Base-by-base conservation (phyloP, 2,113 vertebrate genomes). In the Ictidomys tridecemlineatus region DNA sequence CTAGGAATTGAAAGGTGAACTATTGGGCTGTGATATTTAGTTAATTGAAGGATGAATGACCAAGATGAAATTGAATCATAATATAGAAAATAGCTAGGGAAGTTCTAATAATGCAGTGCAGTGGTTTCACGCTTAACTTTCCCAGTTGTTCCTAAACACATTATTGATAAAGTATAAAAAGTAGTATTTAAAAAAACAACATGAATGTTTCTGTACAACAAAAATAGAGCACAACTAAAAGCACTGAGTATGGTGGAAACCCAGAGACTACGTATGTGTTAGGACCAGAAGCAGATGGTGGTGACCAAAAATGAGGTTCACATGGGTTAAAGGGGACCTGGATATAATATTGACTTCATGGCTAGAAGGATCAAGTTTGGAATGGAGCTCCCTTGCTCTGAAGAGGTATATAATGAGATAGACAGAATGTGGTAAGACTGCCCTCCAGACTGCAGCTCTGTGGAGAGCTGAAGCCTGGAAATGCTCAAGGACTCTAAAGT, bases 201-300 rank as follows among this genome's bases (percentile, higher is more conserved):
- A 48, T 78, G 37, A 78, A 17, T 79, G 37, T 53, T 45, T 85
- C n/a, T 34, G 18, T 85, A 76, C 20, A 61, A 77, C 51, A 78
- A 32, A 89, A 93, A 26, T 79, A 17, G 14, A 51, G 42, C 26
- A 92, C 24, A 76, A 69, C 45, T 83, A 32, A 85, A 96, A 89
- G 26, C 76, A 61, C 2, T 77, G 45, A 65, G 34, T 58, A 17
- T 89, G 24, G 8, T 87, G 24, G 34, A 67, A 93, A 79, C 37
- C 58, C 70, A 56, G 74, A 32, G 39, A 67, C 78, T 58, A 17
- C 24, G 0, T 32, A 76, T 51, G 10, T 45, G 78, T 89, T 90
- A 78, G 63, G 16, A 73, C 6, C 56, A 88, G 28, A 65, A 90
- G 22, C 53, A 83, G 34, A n/a, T 53, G 84, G 77, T 78, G 26